Conservation (phyloP, 2,888 invertebrate genomes). For the Zygogramma bicolorata region DNA sequence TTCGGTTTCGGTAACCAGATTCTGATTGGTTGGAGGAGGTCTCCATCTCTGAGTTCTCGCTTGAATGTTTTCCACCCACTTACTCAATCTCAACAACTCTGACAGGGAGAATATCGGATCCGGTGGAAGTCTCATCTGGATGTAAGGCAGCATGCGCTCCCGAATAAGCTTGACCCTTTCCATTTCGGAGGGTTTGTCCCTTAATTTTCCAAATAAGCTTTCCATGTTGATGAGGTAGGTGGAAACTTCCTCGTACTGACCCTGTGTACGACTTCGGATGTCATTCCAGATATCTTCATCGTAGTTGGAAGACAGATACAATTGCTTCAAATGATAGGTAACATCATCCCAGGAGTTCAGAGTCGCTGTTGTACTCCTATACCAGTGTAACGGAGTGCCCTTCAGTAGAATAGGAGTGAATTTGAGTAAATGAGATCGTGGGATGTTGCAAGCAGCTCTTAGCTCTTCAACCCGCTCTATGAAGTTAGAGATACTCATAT, state of each 20-base stretch:
- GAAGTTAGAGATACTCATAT: conserved; percentile 1
- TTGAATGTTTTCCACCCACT: not conserved
- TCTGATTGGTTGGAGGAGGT: not conserved
- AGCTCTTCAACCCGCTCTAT: conserved; percentile 44
- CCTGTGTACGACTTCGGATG: conserved; percentile 10
- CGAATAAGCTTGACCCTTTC: not conserved
- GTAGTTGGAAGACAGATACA: conserved; percentile 35
- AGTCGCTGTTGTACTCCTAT: conserved; percentile 25
- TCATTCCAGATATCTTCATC: conserved; percentile 27
- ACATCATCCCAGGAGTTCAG: conserved; percentile 30
- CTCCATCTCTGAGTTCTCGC: not conserved
- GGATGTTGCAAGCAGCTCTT: conserved; percentile 36
- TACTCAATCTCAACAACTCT: not conserved
- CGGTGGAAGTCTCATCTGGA: conserved; percentile 1
- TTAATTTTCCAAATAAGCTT: not conserved
- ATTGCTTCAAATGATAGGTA: not conserved
- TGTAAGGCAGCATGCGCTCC: not conserved
- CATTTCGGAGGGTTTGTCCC: not conserved
- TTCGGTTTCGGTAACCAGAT: not conserved
- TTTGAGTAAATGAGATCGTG: conserved; percentile 30
- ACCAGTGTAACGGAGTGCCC: conserved; percentile 44
- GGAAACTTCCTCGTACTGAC: not conserved
- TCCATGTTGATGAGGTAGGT: not conserved
- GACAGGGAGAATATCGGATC: conserved; percentile 13
- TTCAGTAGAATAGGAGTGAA: conserved; percentile 42